Base-by-base conservation (phyloP, 2,888 invertebrate genomes). In the Netelia virgata region DNA sequence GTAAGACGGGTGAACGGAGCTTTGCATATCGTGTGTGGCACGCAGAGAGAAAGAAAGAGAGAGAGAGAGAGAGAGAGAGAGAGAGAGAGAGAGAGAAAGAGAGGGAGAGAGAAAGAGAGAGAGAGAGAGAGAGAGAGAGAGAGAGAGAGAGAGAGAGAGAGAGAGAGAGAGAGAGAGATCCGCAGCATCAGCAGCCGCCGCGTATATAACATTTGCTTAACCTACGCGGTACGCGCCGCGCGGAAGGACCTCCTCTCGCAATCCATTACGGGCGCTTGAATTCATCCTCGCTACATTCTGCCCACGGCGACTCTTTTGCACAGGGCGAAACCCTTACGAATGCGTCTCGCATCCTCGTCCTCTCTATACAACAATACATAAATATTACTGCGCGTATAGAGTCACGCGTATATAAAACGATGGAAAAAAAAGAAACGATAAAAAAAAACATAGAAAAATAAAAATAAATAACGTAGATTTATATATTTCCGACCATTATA, bases 201-300 rank as follows among this genome's bases (percentile, higher is more conserved):
- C 70, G 83, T 75, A 77, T 80, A 84, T 80, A 85, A 86, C 82
- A 84, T 74, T 78, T 59, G 72, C 73, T 85, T 78, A 28, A 80
- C 77, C 64, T 82, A 68, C 75, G 73, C 78, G 75, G 70, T 50
- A 70, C 68, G 18, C 76, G 28, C 36, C 9, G 81, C 69, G 75
- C 80, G 78, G 69, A 83, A 86, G 87, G 84, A 82, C 79, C 63
- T 64, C 63, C 63, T 36, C 82, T 84, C 82, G 84, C 84, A 83
- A 85, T 86, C 78, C 86, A 82, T 87, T 87, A 85, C 78, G 81
- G 81, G 36, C 50, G 77, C 70, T 55, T 84, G 82, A 85, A 87
- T 86, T 85, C 86, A 86, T 74, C 82, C 85, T 85, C 85, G 63
- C 83, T 57, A 18, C 68, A 78, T 74, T 82, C 66, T 83, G 80